Evolutionary conservation across 2,113 vertebrate genomes (phyloP), one percentile per base, ranked within the genome.

Genomic region (Erpornis zantholeuca): DNA sequence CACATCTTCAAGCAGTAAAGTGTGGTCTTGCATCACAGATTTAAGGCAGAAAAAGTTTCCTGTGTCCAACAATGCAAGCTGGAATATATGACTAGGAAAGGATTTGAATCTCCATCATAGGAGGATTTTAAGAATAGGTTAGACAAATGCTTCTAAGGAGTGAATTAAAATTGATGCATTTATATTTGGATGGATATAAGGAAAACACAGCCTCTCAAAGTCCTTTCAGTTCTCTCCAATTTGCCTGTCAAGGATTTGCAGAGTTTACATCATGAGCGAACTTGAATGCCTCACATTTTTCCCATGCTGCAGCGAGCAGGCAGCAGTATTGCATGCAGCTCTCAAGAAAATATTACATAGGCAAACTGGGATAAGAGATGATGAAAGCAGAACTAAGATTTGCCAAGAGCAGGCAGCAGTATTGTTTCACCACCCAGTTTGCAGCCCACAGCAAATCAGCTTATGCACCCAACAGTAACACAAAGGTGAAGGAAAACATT

Each of bases 141-240:
- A 86, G 72, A 81, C 20, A 86, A 91, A 65, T 2, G 10, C 31
- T 57, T 86, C 69, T 5, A 20, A 73, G 42, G 78, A 82, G 33
- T 28, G 69, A 89, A 56, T 42, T 78, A 59, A 18, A 54, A 86
- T 36, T 0, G 1, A 87, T 78, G 24, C 38, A 60, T 78, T 91
- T 78, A 10, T 84, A 91, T 92, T 91, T 71, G 65, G 81, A 78
- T 40, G 78, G 42, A 68, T 70, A 45, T 42, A 82, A 22, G 47
- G 80, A 92, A 94, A 84, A 92, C 72, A 94, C 42, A 94, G 56
- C 60, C 60, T 78, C 72, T 78, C 72, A 63, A 77, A 94, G 60
- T 45, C 77, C 84, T 89, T 71, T 69, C 65, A 91, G 52, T 56
- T 63, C 69, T 82, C 64, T 77, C 76, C 72, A 78, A 35, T 96